Evolutionary conservation across 2,113 vertebrate species (phyloP).

Genomic region (Poecilia latipinna): DNA sequence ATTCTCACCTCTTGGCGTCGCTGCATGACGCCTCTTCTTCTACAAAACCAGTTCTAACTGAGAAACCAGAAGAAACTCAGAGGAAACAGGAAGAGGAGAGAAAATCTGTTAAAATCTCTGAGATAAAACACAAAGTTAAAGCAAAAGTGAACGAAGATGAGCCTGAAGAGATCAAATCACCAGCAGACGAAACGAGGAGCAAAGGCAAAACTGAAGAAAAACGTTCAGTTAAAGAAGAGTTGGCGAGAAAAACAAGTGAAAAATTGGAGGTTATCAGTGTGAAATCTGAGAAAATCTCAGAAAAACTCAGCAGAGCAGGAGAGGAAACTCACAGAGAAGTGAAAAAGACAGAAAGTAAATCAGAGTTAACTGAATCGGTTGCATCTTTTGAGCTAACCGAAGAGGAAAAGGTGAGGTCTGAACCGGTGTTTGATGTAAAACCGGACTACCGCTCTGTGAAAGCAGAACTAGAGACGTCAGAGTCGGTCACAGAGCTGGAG

Average conservation of each 20-base stretch:
- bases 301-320: slow-evolving; percentile 10
- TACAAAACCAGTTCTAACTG: slow-evolving; percentile 23
- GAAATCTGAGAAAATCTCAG: background rate
- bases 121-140: slow-evolving; percentile 9
- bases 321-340: background rate
- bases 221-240: background rate
- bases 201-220: no score
- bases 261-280: slow-evolving; percentile 2
- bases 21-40: slow-evolving; percentile 68
- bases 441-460: background rate
- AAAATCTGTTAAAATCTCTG: slow-evolving; percentile 46
- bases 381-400: background rate
- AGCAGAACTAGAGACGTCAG: background rate
- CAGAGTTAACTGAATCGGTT: no score
- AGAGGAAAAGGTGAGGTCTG: slow-evolving; percentile 1
- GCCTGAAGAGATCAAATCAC: background rate
- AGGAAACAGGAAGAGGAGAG: slow-evolving; percentile 45
- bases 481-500: slow-evolving; percentile 47
- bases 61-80: slow-evolving; percentile 27
- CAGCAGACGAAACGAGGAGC: background rate
- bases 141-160: slow-evolving; percentile 9
- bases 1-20: slow-evolving; percentile 70
- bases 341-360: background rate
- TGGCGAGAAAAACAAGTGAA: background rate
- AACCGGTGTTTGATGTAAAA: background rate